Evolutionary conservation across 2,888 invertebrate genomes (phyloP), one percentile per base, ranked within the genome.

Genomic region (Sycophila texana): DNA sequence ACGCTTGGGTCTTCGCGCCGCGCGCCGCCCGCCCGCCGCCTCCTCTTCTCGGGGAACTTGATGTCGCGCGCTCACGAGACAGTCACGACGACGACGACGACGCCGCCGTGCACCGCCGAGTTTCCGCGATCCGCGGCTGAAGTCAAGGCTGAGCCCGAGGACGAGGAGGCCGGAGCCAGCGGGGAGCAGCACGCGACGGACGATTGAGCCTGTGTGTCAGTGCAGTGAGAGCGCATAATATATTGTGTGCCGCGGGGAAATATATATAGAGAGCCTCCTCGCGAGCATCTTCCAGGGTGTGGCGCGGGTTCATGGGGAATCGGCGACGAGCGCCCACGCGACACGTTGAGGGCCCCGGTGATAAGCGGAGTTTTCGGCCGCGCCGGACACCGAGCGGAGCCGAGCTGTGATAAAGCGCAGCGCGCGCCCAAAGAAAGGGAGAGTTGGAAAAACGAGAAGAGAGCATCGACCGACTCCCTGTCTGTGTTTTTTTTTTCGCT

Each of bases 31-130:
- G 74, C 57, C 39, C 76, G 68, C 66, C 68, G 76, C 39, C 51
- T 58, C 39, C 51, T 58, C 39, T 39, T 16, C 39, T n/a, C 39
- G n/a, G 39, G 39, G 63, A 39, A 63, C 75, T 79, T 73, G 26
- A 72, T 72, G 78, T 75, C 83, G 82, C 85, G 81, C 66, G 65
- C 61, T 47, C 73, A 80, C 83, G 82, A 81, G 77, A 78, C 82
- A 73, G 77, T 73, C 74, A 57, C 72, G 26, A 61, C 70, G 18
- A 76, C 75, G 80, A 72, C 83, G 83, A 82, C 82, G 82, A 82
- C 80, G 80, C 78, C 81, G 82, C 82, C 81, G 65, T 79, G 82
- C 82, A 82, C 61, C 81, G 81, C 61, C 16, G 58, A 7, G 20
- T 58, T 51, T 18, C 47, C 51, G 20, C 14, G n/a, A 39, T 39